Percentiles rank a stretch among this genome's conserved stretches.
Evolutionary conservation across 1,140 invertebrate species (phyloP).

Genomic region (Triops cancriformis): DNA sequence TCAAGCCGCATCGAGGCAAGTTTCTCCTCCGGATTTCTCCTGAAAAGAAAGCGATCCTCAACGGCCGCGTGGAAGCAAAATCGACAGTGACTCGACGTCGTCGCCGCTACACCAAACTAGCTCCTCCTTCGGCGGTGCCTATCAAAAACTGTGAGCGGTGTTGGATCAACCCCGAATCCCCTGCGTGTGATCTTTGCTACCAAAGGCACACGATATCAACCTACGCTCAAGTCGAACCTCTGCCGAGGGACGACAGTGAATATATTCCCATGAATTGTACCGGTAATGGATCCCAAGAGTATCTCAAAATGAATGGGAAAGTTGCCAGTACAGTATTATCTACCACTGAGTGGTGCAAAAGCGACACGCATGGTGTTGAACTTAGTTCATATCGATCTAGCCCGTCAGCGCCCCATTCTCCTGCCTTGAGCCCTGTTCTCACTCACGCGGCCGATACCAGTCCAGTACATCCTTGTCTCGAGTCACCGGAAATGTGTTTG

Average conservation of each 20-base stretch:
- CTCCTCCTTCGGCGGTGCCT: background rate
- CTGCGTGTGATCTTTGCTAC: slow-evolving; percentile 20
- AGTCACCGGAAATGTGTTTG: background rate
- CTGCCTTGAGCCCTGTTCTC: background rate
- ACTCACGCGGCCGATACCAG: background rate
- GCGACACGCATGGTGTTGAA: background rate
- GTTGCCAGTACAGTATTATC: background rate
- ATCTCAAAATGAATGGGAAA: background rate
- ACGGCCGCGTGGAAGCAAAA: background rate
- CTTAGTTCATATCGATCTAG: background rate
- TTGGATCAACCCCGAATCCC: slow-evolving; percentile 24
- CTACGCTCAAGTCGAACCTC: background rate
- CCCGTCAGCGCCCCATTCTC: background rate
- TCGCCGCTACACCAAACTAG: background rate
- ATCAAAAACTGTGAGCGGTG: slow-evolving; percentile 22
- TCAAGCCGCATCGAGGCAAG: background rate
- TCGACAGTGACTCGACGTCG: background rate
- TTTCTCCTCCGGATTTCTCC: slow-evolving; percentile 12
- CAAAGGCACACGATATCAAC: background rate
- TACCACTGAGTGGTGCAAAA: background rate
- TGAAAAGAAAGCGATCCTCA: slow-evolving; percentile 17
- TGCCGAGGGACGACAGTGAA: background rate
- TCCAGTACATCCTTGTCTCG: no score
- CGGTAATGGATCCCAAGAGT: background rate
- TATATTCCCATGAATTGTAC: background rate